Base-by-base conservation (phyloP, 2,113 vertebrate genomes). In the Chamaea fasciata region DNA sequence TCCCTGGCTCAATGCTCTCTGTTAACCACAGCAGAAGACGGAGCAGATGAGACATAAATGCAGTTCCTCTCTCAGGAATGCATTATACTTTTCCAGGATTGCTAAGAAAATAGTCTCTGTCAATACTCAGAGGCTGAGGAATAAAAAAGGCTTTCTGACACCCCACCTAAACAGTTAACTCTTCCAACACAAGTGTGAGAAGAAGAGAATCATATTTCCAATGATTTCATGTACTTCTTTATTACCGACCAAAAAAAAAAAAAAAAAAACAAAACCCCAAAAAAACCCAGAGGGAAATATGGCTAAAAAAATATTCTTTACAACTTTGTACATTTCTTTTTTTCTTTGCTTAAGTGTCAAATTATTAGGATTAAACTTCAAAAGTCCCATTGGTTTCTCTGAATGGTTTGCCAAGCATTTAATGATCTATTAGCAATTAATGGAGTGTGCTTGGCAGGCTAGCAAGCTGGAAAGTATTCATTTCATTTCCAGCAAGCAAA, bases 351-450 rank as follows among this genome's bases (percentile, higher is more conserved):
- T 35, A 89, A 53, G 59, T 55, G 33, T 89, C 76, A 78, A 15
- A 89, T 65, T 89, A 70, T 70, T 94, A 53, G 68, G 64, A 94
- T 41, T 81, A 46, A 87, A 67, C 35, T 83, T 77, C 68, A 59
- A 6, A 88, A 91, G 56, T 75, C 53, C 56, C 39, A 15, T 7
- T 89, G 50, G 33, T 82, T 78, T 95, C 27, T 55, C 87, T 71
- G 84, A 70, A 75, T 71, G 52, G 52, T 46, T 87, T 94, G 62
- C 74, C 56, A 89, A 81, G 74, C 42, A 75, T 87, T 78, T 81
- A 89, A 70, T 27, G 50, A 78, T 71, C 68, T 78, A 71, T 84
- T 84, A 91, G 69, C 62, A 92, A 96, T 91, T 81, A 94, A 84
- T n/a, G 68, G 80, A 91, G 21, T 39, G 39, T 22, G 52, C 50